A percentile compares a stretch with the other conserved stretches of the same genome.
Conservation (phyloP, 2,113 vertebrate genomes). For the Propithecus coquereli region DNA sequence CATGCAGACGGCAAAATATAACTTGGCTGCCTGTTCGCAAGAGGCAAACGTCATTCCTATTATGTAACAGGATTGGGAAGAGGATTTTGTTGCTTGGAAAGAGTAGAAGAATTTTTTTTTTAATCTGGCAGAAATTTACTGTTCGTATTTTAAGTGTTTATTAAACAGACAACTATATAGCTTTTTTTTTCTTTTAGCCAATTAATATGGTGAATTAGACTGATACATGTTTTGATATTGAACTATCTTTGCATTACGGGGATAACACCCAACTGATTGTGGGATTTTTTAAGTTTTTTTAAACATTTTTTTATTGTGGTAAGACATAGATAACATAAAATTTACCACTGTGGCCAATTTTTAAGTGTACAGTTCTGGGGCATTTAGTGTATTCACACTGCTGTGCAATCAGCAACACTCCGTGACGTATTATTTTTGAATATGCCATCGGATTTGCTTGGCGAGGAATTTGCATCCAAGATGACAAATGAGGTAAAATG, state of each 20-base stretch:
- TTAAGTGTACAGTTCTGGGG: background rate
- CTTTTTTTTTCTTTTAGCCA: background rate
- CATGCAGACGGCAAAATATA: background rate
- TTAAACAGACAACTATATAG: background rate
- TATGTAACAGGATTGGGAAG: slow-evolving; percentile 58
- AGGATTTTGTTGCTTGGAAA: slow-evolving; percentile 51
- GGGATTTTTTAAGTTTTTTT: background rate
- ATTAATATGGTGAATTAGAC: background rate
- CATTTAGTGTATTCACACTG: background rate
- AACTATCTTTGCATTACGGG: slow-evolving; percentile 43
- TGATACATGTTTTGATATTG: background rate
- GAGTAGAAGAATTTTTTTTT: slow-evolving; percentile 45
- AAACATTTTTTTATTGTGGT: background rate
- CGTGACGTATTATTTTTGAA: background rate
- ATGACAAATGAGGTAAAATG: background rate
- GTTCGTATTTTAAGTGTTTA: slow-evolving; percentile 31
- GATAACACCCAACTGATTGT: background rate
- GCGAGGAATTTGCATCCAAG: background rate
- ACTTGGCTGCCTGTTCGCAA: background rate
- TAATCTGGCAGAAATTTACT: slow-evolving; percentile 41
- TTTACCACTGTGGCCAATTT: background rate
- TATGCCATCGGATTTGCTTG: background rate
- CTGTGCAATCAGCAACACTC: background rate
- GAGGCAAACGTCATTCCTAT: slow-evolving; percentile 22
- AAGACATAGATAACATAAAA: background rate